Percentiles rank a stretch among this genome's conserved stretches.
These are phyloP conservation scores for Drosophila mauritiana DNA, from an alignment of 1,140 invertebrate genomes.

Conservation along the genomic window DNA sequence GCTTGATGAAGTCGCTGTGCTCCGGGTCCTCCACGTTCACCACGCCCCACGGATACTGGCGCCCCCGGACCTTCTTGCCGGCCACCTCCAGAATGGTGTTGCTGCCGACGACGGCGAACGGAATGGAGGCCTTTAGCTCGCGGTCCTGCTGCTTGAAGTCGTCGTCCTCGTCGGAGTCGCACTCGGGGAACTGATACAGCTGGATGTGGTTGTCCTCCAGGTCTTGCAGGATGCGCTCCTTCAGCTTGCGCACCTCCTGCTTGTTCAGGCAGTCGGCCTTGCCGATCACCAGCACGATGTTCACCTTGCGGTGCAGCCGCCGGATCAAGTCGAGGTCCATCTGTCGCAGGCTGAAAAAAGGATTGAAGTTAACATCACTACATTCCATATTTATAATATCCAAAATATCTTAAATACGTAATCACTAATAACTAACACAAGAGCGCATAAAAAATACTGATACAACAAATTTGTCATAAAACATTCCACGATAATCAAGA, in stretches of 20 bases:
- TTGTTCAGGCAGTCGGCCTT: constrained; percentile 98
- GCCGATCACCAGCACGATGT: constrained; percentile 98
- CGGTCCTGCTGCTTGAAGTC: constrained; percentile 96
- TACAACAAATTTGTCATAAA: background rate
- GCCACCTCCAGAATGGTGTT: constrained; percentile 97
- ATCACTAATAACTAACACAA: no score
- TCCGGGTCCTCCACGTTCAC: constrained; percentile 99
- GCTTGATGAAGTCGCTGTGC: constrained; percentile 98
- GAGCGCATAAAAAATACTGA: no score
- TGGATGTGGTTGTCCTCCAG: constrained; percentile 93
- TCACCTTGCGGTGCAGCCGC: constrained; percentile 96
- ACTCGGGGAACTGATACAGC: constrained; percentile 99
- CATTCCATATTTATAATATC: no score
- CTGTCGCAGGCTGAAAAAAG: constrained; percentile 91
- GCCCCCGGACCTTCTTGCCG: constrained; percentile 94
- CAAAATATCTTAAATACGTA: no score
- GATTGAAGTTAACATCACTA: background rate
- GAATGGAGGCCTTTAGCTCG: constrained; percentile 95
- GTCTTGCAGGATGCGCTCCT: constrained; percentile 92
- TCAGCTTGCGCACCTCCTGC: constrained; percentile 94
- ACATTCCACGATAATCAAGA: no score
- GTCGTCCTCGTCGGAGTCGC: constrained; percentile 96
- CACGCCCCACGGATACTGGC: constrained; percentile 99
- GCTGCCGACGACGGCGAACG: constrained; percentile 98
- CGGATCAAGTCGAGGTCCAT: constrained; percentile 98